phyloP scores from a whole-genome alignment of 1,140 invertebrate genomes.

The Micrasema minimum region DNA sequence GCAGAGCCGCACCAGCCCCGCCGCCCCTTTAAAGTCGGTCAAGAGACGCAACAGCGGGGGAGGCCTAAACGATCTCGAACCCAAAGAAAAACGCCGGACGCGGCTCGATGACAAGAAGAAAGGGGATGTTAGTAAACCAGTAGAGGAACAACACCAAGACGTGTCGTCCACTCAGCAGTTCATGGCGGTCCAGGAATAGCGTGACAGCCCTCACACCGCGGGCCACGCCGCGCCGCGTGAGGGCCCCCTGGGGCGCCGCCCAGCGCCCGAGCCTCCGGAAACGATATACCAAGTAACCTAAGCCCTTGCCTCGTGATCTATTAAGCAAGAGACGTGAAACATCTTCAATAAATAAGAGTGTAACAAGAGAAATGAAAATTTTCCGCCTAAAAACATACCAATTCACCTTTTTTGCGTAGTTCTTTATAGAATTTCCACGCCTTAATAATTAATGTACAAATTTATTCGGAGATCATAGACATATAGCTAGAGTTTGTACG shows the following conservation, averaged over 20 bases:
- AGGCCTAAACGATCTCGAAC: slow-evolving; percentile 42
- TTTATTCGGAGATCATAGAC: neutral
- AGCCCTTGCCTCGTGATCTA: slow-evolving; percentile 5
- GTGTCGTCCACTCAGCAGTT: slow-evolving; percentile 44
- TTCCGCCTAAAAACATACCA: slow-evolving; percentile 9
- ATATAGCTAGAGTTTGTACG: too few species aligned
- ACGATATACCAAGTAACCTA: slow-evolving; percentile 43
- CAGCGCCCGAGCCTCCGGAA: slow-evolving; percentile 47
- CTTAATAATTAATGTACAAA: slow-evolving; percentile 23
- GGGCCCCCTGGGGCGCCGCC: slow-evolving; percentile 39
- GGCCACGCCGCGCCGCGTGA: slow-evolving; percentile 34
- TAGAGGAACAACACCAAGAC: slow-evolving; percentile 48
- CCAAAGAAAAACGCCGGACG: slow-evolving; percentile 50
- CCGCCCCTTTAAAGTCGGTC: slow-evolving; percentile 45
- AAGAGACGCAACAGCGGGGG: slow-evolving; percentile 47
- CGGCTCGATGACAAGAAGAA: slow-evolving; percentile 45
- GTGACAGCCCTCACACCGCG: slow-evolving; percentile 29
- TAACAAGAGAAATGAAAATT: neutral
- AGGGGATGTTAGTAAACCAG: neutral
- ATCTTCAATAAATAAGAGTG: slow-evolving; percentile 10
- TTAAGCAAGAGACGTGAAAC: neutral
- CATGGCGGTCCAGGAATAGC: slow-evolving; percentile 45
- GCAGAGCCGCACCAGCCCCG: neutral
- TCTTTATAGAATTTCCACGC: slow-evolving; percentile 11
- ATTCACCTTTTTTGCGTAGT: slow-evolving; percentile 10